Percentiles rank a stretch among this genome's conserved stretches.
These are phyloP conservation scores for Oncorhynchus kisutch DNA, from an alignment of 2,113 vertebrate genomes.

Conservation along the genomic window DNA sequence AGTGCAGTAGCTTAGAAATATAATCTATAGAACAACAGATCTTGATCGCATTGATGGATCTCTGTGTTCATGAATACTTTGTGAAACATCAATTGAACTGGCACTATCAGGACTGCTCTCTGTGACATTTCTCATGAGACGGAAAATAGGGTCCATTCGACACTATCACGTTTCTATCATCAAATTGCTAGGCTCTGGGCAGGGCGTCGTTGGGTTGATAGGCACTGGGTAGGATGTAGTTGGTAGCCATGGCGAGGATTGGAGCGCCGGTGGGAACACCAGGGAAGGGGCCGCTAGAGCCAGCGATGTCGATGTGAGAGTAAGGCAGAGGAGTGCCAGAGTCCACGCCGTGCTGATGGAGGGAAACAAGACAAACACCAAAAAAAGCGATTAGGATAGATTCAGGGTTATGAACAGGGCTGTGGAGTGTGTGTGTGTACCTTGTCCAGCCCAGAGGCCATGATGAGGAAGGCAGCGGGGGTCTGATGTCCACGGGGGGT, in stretches of 20 bases:
- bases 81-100: not conserved
- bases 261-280: slow-evolving; percentile 79
- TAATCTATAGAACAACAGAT: not conserved
- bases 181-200: no score
- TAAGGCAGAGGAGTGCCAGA: slow-evolving; percentile 70
- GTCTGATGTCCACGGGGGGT: slow-evolving; percentile 79
- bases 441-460: slow-evolving; percentile 79
- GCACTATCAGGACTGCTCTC: slow-evolving; percentile 8
- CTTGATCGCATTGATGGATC: not conserved
- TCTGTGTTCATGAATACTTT: not conserved
- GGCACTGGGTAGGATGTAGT: slow-evolving; percentile 61
- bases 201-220: not conserved
- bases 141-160: not conserved
- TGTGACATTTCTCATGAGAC: slow-evolving; percentile 2
- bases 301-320: slow-evolving; percentile 80
- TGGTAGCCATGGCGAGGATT: slow-evolving; percentile 74
- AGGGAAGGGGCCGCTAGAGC: slow-evolving; percentile 79
- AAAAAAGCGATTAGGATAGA: not conserved
- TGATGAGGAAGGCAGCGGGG: slow-evolving; percentile 80
- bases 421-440: slow-evolving; percentile 40
- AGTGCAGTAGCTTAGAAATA: not conserved
- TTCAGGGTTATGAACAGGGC: no score
- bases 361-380: not conserved
- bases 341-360: slow-evolving; percentile 72
- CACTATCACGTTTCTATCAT: not conserved